Base-by-base conservation (phyloP, 1,140 invertebrate species). In the Saccostrea cuccullata region DNA sequence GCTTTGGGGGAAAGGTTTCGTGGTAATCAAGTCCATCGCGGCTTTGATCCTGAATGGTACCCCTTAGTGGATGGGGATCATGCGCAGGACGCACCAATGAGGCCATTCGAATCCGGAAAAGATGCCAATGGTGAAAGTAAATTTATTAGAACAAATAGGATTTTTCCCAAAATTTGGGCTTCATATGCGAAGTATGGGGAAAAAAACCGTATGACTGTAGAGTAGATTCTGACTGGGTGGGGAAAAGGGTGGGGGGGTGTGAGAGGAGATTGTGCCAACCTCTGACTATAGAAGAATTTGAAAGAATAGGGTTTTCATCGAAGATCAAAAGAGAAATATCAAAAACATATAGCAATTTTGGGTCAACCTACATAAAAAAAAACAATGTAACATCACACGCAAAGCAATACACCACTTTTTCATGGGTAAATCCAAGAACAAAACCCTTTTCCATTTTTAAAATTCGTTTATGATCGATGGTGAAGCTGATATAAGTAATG, bases 1-100 rank as follows among this genome's bases (percentile, higher is more conserved):
- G 91, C 91, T 86, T 84, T 93, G 8, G 92, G 92, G 92, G 90
- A 92, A 77, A 70, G 89, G 55, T 92, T 92, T 67, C 85, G 92
- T n/a, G 36, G 85, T 5, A 92, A 91, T 15, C 88, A 92, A 82
- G 89, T 93, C 5, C 23, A 11, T 5, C 26, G 83, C 12, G 86
- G 86, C 15, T 86, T 88, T 55, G 89, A 91, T 47, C 90, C 90
- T 30, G 26, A 40, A 13, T 26, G 55, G 58, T 86, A 86, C 36
- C 70, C 73, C 1, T 82, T 47, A 36, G 40, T 82, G 23, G 23
- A 82, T 82, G 73, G 40, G 15, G 73, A 23, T 0, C 73, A 82
- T 26, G 17, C 9, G 5, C 26, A 20, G 26, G 73, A 82, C 40
- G 73, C 26, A 82, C 26, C 40, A 12, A 82, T 82, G 73, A 36